Evolutionary conservation across 2,888 invertebrate genomes (phyloP).

Genomic region (Dastarcus helophoroides): DNA sequence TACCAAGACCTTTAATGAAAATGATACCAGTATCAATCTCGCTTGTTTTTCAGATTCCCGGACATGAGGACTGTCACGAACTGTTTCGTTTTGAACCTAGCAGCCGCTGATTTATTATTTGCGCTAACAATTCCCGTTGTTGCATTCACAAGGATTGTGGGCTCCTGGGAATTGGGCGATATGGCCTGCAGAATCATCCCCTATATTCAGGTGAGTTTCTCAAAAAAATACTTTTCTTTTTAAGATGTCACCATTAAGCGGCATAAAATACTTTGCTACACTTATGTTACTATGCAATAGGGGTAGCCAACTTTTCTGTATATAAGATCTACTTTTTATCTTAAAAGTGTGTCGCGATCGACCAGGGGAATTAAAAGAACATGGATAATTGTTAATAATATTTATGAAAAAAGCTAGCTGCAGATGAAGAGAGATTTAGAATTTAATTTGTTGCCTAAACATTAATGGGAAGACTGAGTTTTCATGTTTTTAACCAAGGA

Average conservation of each 20-base stretch:
- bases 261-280: too few species aligned
- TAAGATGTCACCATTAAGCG: too few species aligned
- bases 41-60: slow-evolving; percentile 32
- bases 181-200: slow-evolving; percentile 41
- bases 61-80: slow-evolving; percentile 47
- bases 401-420: too few species aligned
- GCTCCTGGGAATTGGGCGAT: slow-evolving; percentile 42
- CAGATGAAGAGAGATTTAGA: too few species aligned
- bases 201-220: slow-evolving; percentile 41
- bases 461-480: too few species aligned
- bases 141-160: slow-evolving; percentile 40
- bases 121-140: slow-evolving; percentile 43
- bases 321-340: neutral
- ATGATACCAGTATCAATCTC: too few species aligned
- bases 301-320: neutral
- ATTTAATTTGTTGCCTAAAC: too few species aligned
- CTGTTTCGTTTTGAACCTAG: slow-evolving; percentile 46
- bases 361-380: too few species aligned
- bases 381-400: too few species aligned
- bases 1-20: too few species aligned
- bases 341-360: neutral
- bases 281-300: too few species aligned
- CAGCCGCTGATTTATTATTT: slow-evolving; percentile 53
- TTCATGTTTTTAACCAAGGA: too few species aligned
- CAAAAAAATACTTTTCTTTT: neutral